Base-by-base conservation (phyloP, 2,888 invertebrate species). In the Agrochola circellaris region DNA sequence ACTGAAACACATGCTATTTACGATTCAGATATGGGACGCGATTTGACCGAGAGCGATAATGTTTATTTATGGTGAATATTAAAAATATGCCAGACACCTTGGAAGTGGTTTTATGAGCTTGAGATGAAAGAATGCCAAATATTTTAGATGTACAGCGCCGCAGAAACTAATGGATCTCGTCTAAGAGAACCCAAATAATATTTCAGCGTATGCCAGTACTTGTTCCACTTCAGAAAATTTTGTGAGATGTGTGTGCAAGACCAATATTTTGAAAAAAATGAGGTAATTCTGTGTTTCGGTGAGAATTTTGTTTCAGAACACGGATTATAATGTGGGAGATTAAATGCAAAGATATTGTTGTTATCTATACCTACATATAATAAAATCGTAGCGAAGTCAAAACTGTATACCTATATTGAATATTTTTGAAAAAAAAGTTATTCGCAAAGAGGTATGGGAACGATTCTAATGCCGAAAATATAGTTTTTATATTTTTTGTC, bases 1-100 rank as follows among this genome's bases (percentile, higher is more conserved):
- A 82, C 87, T 82, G 83, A 90, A 89, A 87, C 87, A 87, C 74
- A 77, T 71, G 85, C 89, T 90, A 90, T 92, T 92, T 92, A 91
- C 83, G 88, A 88, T 84, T 87, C 81, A 89, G 85, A 90, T 88
- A 87, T 83, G 80, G 86, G 82, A 84, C 86, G 75, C 75, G 77
- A 85, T 82, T 87, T 81, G 81, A 82, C 75, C 69, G 77, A 84
- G 68, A 80, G 80, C 75, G 76, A 85, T 83, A 82, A 77, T 85
- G 81, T 85, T 85, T 83, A 71, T 85, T 81, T 87, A 85, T 85
- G 79, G 69, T 69, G 70, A 65, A 79, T 83, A 83, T 80, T 76
- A 81, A 82, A 86, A 83, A 84, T 77, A 70, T 79, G 72, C 62
- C 67, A 81, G 84, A 77, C 80, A 74, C 70, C 74, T 66, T 75